Evolutionary conservation across 1,140 invertebrate species (phyloP), one percentile per base, ranked within the genome.

Genomic region (Drosophila kohkoa): DNA sequence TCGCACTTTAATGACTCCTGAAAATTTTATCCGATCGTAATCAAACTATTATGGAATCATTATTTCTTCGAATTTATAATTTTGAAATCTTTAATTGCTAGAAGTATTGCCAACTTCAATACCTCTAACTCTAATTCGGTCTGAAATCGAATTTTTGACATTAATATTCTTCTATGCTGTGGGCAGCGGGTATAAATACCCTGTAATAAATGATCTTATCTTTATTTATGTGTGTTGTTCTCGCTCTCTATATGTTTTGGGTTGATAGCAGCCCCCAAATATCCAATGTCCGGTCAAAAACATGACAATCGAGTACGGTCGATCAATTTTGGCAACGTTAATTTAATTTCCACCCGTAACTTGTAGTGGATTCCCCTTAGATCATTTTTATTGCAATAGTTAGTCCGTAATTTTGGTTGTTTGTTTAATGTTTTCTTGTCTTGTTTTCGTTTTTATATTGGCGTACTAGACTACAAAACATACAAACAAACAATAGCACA

Each of bases 351-450:
- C 77, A 75, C 41, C 62, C 52, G 62, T 86, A 70, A 76, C 60
- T 51, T 62, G 80, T 87, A 87, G 83, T 78, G 79, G n/a, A 43
- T 13, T 43, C 74, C 68, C 68, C 77, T 71, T 79, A 68, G 80
- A 86, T 86, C 69, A 63, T 28, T 64, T 38, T 68, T 16, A 38
- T 62, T 60, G 4, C 10, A 45, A 49, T 83, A 85, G 76, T 43
- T 76, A 58, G 75, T 28, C 54, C 60, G 65, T 80, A 80, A 80
- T 63, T 30, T 63, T 70, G 83, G 74, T 85, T 74, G 59, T 75
- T 85, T 81, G 70, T 78, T 74, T 79, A 74, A 57, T 86, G 70
- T 72, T 76, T 65, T 55, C 15, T 1, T 16, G 71, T 76, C 75
- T 73, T 63, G 58, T 69, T 60, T 71, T 66, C 15, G 55, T 32